Evolutionary conservation across 2,797 vertebrate genomes (phyloP), one percentile per base, ranked within the genome.

Genomic region (Amblyraja radiata): DNA sequence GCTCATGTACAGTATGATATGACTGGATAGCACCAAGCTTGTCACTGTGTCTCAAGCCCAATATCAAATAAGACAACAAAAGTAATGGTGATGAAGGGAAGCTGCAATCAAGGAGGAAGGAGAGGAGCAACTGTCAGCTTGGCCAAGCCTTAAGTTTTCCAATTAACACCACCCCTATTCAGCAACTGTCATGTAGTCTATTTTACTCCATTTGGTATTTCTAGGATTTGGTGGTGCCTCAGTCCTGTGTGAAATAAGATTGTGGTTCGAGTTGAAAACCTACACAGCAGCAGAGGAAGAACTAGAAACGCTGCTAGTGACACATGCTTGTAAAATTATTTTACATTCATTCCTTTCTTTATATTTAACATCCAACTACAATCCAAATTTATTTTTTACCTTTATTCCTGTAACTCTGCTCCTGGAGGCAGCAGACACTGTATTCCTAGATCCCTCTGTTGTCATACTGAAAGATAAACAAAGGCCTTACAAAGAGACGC

Each of bases 371-470:
- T 68, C 61, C 18, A 32, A 32, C 14, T 88, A 65, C 16, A 9
- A 65, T 88, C n/a, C 8, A 18, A 68, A 83, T 25, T 83, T 58
- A 11, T 88, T 88, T 32, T 14, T 21, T 74, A 76, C 90, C 90
- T 92, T 92, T 28, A 92, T 92, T 58, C 90, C 90, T 92, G 90
- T 36, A 46, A 92, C 46, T 92, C 90, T 92, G 68, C 73, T 92
- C 71, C 90, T 92, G 6, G 90, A 92, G 25, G 71, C 73, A 9
- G 68, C 6, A 76, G 71, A 14, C 74, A 76, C 1, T 76, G 90
- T 28, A 14, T n/a, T 92, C 39, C 39, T 76, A 14, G 90, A 92
- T 92, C 23, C 90, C 16, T 92, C 90, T 76, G 90, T 76, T 54
- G 36, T 46, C 39, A 54, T 18, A 92, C 68, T 92, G 36, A 54